Percentiles rank a stretch among this genome's conserved stretches.
Evolutionary conservation across 2,888 invertebrate genomes (phyloP).

Genomic region (Nomada flava): DNA sequence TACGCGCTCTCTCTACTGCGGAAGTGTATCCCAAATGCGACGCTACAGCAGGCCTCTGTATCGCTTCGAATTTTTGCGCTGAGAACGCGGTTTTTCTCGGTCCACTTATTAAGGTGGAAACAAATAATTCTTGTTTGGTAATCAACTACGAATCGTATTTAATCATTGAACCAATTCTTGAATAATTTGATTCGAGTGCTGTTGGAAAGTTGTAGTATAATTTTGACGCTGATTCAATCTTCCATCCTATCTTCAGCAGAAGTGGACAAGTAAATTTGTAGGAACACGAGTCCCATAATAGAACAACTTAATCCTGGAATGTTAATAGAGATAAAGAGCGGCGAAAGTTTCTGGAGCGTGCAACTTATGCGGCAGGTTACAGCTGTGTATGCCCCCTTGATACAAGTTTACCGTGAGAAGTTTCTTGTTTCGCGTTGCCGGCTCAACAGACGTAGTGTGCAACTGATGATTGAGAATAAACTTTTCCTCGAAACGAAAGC

Average conservation of each 20-base stretch:
- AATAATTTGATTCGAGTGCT: too few species aligned
- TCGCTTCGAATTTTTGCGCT: neutral
- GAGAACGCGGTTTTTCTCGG: too few species aligned
- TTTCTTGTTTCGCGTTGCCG: neutral
- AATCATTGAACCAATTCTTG: too few species aligned
- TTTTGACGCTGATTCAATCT: too few species aligned
- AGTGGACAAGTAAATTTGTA: neutral
- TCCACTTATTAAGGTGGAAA: too few species aligned
- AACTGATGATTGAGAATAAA: conserved; percentile 18
- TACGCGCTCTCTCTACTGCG: neutral
- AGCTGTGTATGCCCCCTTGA: neutral
- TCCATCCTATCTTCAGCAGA: too few species aligned
- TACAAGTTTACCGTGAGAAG: neutral
- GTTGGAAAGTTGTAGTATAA: too few species aligned
- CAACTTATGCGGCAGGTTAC: neutral
- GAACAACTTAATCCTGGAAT: neutral
- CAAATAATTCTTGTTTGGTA: too few species aligned
- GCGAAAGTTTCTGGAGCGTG: neutral
- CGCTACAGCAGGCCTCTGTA: neutral
- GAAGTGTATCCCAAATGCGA: neutral
- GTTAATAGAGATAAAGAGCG: neutral
- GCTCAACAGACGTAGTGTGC: neutral
- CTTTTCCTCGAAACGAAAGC: conserved; percentile 3
- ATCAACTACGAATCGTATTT: too few species aligned
- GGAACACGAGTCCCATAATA: neutral